Percentiles rank a stretch among this genome's conserved stretches.
Conservation (phyloP, 2,113 vertebrate genomes). For the Colius striatus region DNA sequence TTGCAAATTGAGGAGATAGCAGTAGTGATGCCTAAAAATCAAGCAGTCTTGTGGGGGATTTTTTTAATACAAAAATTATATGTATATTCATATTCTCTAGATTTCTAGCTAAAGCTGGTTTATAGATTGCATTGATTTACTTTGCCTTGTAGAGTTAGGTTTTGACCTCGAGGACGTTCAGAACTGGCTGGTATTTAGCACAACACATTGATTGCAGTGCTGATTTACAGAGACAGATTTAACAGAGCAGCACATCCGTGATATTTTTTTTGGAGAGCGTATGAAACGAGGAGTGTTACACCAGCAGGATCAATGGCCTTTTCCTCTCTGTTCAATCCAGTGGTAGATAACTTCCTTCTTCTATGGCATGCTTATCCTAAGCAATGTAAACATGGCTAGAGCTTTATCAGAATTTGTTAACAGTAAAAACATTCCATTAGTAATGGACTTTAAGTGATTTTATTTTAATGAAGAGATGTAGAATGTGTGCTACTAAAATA, state of each 20-base stretch:
- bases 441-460: neutral
- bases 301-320: neutral
- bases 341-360: neutral
- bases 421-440: neutral
- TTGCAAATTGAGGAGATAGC: neutral
- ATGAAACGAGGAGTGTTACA: neutral
- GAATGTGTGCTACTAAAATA: neutral
- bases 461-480: neutral
- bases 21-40: neutral
- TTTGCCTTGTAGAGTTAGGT: constrained; percentile 18
- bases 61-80: neutral
- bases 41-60: neutral
- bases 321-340: neutral
- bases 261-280: neutral
- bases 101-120: constrained; percentile 44
- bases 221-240: constrained; percentile 33
- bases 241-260: neutral
- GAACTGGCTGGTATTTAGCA: constrained; percentile 47
- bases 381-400: neutral
- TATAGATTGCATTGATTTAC: constrained; percentile 55
- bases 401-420: neutral
- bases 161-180: constrained; percentile 32
- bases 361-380: neutral
- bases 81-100: neutral
- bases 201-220: constrained; percentile 26